Base-by-base conservation (phyloP, 2,113 vertebrate genomes). In the Podarcis cretensis region DNA sequence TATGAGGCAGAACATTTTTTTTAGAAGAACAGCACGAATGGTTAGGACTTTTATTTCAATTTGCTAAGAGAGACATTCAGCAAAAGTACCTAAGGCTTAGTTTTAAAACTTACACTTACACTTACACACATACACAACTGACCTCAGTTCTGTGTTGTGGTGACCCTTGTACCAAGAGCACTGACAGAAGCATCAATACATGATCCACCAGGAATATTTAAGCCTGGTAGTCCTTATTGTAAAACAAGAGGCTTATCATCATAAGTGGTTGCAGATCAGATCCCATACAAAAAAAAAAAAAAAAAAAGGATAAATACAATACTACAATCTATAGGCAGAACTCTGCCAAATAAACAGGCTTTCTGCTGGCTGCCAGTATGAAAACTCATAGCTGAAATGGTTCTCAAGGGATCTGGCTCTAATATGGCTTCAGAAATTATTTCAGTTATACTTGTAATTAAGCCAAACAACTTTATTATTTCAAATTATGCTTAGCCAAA, bases 341-440 rank as follows among this genome's bases (percentile, higher is more conserved):
- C 1, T 0, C 35, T 1, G 27, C 59, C 23, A 79, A 71, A 43
- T 8, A 57, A 10, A 1, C 18, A n/a, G 57, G 23, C 9, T 21
- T 57, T n/a, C 1, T 12, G 21, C 3, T 0, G 0, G 14, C 6
- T 1, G 6, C 5, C 5, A 4, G 1, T 5, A 48, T 18, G 7
- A 43, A 32, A 14, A 13, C 35, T 1, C 0, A 23, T 35, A 1
- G 37, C 43, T 1, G 0, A 66, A 7, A 4, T 27, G 0, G 35
- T 37, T 35, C 57, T 35, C 57, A 83, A 35, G 23, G 21, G 57
- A 3, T 6, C 30, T 43, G 14, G 1, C 23, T 54, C n/a, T 32
- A 35, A 37, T n/a, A 84, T 54, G 25, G 27, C 78, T 84, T 10
- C 59, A 30, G 43, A 89, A 85, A 74, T 32, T 48, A 40, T 71